Evolutionary conservation across 2,888 invertebrate genomes (phyloP), one percentile per base, ranked within the genome.

Genomic region (Pocota personata): DNA sequence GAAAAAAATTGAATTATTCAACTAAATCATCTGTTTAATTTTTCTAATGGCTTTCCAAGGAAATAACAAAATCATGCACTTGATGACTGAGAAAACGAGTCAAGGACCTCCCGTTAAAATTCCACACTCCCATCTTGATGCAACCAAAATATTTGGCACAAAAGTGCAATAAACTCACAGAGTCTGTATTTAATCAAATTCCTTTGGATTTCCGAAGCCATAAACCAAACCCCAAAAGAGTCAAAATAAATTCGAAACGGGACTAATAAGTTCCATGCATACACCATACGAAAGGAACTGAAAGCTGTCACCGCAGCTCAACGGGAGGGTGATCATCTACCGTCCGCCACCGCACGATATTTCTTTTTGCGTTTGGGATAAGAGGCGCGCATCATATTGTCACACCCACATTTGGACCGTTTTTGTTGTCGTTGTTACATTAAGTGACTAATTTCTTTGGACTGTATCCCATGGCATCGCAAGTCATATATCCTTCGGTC

Each of bases 381-480:
- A 72, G 72, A 71, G 50, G 50, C 71, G 66, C 66, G 48, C 75
- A 76, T 77, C 72, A 32, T 52, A 80, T 66, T 82, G 82, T 86
- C 86, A 86, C 86, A 86, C 86, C 86, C 82, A 86, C 86, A 82
- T 86, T 66, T 76, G 48, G 66, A 12, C 7, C 35, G 40, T 48
- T 24, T 24, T 2, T 24, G n/a, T 24, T 2, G 24, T 4, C 37
- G 43, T 69, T 37, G 35, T 55, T 57, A 57, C 64, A 69, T 71
- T 76, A 82, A n/a, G 86, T 86, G 86, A 86, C 86, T 86, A 86
- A 86, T 86, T 86, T 82, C 86, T 12, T 77, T 86, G 67, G 72
- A 66, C 48, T 52, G 71, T 46, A 40, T 58, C 40, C 52, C 73
- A 57, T 67, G 52, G 79, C 57, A 55, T 43, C 66, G 37, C 80